Evolutionary conservation across 2,888 invertebrate species (phyloP).

Genomic region (Petrolisthes manimaculis): DNA sequence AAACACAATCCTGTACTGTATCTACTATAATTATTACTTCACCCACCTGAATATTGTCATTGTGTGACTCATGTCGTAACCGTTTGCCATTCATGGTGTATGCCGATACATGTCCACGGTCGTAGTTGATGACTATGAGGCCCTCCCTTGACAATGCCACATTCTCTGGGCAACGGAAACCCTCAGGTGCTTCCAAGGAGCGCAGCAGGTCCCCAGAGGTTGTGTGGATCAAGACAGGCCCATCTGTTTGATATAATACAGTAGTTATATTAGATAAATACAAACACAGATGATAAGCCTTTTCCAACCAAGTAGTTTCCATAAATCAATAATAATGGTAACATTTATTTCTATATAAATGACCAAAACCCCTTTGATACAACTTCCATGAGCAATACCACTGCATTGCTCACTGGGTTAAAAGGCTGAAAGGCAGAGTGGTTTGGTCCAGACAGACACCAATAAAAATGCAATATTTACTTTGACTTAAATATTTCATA

Average conservation of each 20-base stretch:
- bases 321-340: constrained; percentile 34
- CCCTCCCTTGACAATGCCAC: constrained; percentile 97
- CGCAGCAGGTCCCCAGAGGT: constrained; percentile 96
- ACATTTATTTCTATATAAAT: too few relatives aligned
- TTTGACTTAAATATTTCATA: too few relatives aligned
- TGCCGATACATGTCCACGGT: constrained; percentile 90
- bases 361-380: too few relatives aligned
- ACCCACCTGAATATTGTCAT: constrained; percentile 91
- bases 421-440: too few relatives aligned
- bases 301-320: background rate
- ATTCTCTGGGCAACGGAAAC: constrained; percentile 80
- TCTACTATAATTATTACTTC: too few relatives aligned
- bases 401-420: too few relatives aligned
- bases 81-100: constrained; percentile 95
- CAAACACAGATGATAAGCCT: background rate
- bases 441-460: too few relatives aligned
- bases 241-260: constrained; percentile 76
- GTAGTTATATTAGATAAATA: background rate
- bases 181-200: constrained; percentile 85
- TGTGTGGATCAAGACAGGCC: constrained; percentile 96
- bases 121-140: constrained; percentile 93
- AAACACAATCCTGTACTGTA: too few relatives aligned
- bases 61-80: constrained; percentile 89
- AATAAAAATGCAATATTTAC: too few relatives aligned
- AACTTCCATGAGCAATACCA: too few relatives aligned